phyloP scores from a whole-genome alignment of 2,797 vertebrate species.

The Pseudochromis fuscus region DNA sequence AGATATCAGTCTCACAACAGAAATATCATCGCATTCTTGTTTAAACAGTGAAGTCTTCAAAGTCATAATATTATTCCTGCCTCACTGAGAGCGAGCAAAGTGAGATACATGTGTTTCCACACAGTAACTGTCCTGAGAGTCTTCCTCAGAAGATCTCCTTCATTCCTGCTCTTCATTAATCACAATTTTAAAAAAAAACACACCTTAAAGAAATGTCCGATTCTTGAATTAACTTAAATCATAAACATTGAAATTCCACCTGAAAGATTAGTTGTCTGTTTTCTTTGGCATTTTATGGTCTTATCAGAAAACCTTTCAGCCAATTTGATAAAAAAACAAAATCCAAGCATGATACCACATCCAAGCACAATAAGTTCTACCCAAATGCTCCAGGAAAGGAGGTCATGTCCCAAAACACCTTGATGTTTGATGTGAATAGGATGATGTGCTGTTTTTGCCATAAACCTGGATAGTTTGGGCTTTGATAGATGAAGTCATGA shows the following conservation, averaged over 20 bases:
- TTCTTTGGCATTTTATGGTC: background rate
- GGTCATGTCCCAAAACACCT: background rate
- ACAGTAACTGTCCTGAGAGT: background rate
- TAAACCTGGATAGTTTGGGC: background rate
- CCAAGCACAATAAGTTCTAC: background rate
- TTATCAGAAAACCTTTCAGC: background rate
- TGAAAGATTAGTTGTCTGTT: constrained; percentile 2
- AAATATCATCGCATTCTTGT: background rate
- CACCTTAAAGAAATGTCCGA: background rate
- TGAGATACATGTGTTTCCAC: background rate
- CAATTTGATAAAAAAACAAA: background rate
- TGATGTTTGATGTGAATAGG: background rate
- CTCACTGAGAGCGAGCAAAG: background rate
- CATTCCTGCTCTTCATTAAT: constrained; percentile 20
- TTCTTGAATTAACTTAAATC: background rate
- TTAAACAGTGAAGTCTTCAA: constrained; percentile 5
- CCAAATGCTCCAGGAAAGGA: background rate
- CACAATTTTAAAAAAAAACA: background rate
- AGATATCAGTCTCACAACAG: background rate
- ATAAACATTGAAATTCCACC: background rate
- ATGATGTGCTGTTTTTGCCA: background rate
- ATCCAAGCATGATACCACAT: background rate
- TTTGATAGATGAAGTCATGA: background rate
- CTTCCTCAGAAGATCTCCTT: background rate
- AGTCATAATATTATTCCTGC: constrained; percentile 10